phyloP scores from a whole-genome alignment of 2,113 vertebrate species.

The Pelmatolapia mariae region DNA sequence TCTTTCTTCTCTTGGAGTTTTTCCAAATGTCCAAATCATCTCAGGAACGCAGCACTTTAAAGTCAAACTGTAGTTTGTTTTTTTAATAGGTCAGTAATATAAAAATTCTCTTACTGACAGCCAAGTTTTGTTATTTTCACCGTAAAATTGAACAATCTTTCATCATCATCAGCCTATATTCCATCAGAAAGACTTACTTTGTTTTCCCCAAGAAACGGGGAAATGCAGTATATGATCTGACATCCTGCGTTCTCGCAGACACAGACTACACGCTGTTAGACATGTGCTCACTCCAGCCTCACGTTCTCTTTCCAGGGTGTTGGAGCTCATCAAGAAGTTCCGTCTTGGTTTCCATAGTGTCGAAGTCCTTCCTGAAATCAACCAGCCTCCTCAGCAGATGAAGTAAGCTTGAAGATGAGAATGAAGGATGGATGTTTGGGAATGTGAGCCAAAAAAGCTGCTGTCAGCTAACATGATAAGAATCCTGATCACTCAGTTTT shows the following conservation, averaged over 20 bases:
- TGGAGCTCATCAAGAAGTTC: slow-evolving; percentile 87
- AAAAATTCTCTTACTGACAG: fast-evolving
- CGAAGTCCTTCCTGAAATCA: slow-evolving; percentile 88
- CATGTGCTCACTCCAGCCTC: background rate
- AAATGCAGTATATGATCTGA: fast-evolving
- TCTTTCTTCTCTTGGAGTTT: background rate
- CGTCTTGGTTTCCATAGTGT: slow-evolving; percentile 90
- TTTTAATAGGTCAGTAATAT: background rate
- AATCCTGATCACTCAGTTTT: fast-evolving
- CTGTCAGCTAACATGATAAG: background rate
- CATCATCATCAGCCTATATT: background rate
- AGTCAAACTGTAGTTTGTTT: background rate
- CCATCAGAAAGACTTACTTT: background rate
- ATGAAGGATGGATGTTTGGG: background rate
- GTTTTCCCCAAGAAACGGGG: background rate
- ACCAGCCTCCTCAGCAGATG: slow-evolving; percentile 80
- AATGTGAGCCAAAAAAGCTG: background rate
- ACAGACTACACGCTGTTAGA: background rate
- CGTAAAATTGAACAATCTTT: background rate
- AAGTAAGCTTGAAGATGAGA: slow-evolving; percentile 68
- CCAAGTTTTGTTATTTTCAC: background rate
- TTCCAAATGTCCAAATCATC: fast-evolving
- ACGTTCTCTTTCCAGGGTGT: slow-evolving; percentile 67
- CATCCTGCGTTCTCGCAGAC: background rate
- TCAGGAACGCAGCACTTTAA: background rate